Evolutionary conservation across 2,113 vertebrate genomes (phyloP).

Genomic region (Grammatotria lemairii): DNA sequence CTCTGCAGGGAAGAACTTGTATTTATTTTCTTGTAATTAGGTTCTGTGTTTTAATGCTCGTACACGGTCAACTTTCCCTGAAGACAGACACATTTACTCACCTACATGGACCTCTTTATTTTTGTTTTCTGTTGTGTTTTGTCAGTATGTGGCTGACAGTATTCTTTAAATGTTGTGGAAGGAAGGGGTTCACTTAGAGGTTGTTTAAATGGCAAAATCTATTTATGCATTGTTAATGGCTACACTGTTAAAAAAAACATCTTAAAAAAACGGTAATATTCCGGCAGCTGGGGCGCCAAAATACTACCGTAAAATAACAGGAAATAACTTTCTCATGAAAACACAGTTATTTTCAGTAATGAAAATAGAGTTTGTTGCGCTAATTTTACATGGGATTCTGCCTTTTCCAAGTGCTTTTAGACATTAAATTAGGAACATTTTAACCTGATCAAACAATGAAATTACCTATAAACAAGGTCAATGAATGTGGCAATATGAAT

Average conservation of each 20-base stretch:
- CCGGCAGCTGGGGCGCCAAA: background rate
- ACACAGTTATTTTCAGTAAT: rapidly evolving
- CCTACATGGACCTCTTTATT: background rate
- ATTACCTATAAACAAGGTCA: background rate
- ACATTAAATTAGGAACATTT: rapidly evolving
- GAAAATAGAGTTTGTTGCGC: rapidly evolving
- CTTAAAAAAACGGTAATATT: background rate
- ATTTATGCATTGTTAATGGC: background rate
- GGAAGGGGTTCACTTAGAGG: background rate
- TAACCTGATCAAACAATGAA: rapidly evolving
- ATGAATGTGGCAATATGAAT: no score
- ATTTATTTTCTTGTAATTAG: background rate
- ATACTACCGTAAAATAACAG: background rate
- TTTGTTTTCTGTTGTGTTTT: background rate
- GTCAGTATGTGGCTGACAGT: background rate
- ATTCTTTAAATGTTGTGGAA: background rate
- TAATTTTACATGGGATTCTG: rapidly evolving
- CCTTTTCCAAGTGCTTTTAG: rapidly evolving
- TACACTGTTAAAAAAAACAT: background rate
- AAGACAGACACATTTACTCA: background rate
- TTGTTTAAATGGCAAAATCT: background rate
- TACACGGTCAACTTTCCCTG: background rate
- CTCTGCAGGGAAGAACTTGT: background rate
- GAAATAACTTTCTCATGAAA: rapidly evolving
- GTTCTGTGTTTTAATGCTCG: background rate